Evolutionary conservation across 1,140 invertebrate species (phyloP).

Genomic region (Oncopeltus fasciatus): DNA sequence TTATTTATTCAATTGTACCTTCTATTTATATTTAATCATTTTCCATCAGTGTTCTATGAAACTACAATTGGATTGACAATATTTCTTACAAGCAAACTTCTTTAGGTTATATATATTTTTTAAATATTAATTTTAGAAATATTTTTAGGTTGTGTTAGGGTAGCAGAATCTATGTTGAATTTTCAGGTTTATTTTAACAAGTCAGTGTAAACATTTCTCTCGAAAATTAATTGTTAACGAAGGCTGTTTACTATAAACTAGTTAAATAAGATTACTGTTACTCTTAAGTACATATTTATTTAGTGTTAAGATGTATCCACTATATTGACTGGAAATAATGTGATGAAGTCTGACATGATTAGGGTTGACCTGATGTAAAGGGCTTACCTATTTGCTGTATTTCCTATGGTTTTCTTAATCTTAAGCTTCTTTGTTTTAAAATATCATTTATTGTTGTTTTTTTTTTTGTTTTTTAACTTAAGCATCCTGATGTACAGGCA

Average conservation of each 20-base stretch:
- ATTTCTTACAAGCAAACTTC: not conserved
- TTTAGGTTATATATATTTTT: conserved; percentile 1
- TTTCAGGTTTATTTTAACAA: conserved; percentile 6
- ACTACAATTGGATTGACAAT: conserved; percentile 2
- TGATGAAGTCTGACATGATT: conserved; percentile 1
- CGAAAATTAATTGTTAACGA: conserved; percentile 4
- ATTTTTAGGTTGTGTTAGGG: conserved; percentile 8
- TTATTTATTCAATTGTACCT: not conserved
- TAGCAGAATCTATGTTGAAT: not conserved
- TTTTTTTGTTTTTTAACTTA: not conserved
- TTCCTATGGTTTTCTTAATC: too few species aligned
- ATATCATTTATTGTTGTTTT: not conserved
- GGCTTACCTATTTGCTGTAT: not conserved
- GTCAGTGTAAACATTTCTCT: conserved; percentile 2
- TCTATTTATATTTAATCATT: not conserved
- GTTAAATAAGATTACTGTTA: conserved; percentile 5
- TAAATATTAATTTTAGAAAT: conserved; percentile 2
- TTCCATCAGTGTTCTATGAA: not conserved
- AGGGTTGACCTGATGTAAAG: not conserved
- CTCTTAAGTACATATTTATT: conserved; percentile 7
- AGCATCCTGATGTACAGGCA: too few species aligned
- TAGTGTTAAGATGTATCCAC: not conserved
- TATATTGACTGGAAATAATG: conserved; percentile 3
- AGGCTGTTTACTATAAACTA: conserved; percentile 10
- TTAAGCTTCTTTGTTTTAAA: too few species aligned